These are phyloP conservation scores for Nudaria mundana DNA, from an alignment of 2,888 invertebrate species.

Conservation along the genomic window DNA sequence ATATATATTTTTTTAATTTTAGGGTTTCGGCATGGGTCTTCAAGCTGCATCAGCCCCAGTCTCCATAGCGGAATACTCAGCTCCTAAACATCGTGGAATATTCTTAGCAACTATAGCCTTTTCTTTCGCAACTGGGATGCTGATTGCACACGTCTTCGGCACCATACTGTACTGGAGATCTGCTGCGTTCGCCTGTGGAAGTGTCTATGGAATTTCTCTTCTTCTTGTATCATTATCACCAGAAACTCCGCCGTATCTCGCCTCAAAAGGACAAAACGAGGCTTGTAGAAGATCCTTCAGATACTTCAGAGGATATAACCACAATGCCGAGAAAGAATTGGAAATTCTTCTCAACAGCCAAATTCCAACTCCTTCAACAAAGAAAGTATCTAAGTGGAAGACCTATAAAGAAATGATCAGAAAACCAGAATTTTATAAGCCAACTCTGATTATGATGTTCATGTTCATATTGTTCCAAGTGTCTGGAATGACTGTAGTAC, in stretches of 20 bases:
- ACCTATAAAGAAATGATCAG: conserved; percentile 45
- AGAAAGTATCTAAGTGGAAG: conserved; percentile 51
- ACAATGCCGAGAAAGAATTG: conserved; percentile 70
- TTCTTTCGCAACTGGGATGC: conserved; percentile 83
- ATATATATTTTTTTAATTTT: conserved; percentile 29
- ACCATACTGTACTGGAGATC: conserved; percentile 81
- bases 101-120: conserved; percentile 83
- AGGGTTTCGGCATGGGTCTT: conserved; percentile 79
- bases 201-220: conserved; percentile 72
- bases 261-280: conserved; percentile 72
- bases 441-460: conserved; percentile 82
- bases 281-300: conserved; percentile 81
- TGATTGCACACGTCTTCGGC: conserved; percentile 84
- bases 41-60: conserved; percentile 72
- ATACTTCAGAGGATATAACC: conserved; percentile 79
- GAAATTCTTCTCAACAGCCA: conserved; percentile 64
- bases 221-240: conserved; percentile 78
- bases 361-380: conserved; percentile 38
- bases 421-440: conserved; percentile 81
- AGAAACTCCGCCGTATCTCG: conserved; percentile 85
- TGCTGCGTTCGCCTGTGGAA: conserved; percentile 76
- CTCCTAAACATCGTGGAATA: conserved; percentile 82
- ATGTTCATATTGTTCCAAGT: conserved; percentile 86
- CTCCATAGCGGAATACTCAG: conserved; percentile 72
- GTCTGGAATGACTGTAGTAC: conserved; percentile 86